phyloP scores from a whole-genome alignment of 2,888 invertebrate genomes.

The Tenodera sinensis region DNA sequence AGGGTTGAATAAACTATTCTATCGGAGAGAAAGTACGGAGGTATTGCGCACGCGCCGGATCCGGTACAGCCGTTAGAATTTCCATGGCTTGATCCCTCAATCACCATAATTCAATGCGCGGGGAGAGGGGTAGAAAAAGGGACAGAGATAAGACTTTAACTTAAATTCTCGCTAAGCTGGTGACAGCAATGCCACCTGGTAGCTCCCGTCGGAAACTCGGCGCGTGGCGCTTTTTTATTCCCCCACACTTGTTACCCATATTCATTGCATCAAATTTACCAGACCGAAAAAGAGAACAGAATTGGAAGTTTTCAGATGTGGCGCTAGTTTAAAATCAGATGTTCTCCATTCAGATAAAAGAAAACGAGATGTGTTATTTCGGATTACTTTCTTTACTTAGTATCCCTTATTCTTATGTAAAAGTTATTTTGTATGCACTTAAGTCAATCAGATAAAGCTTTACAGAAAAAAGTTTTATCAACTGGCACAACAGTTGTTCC shows the following conservation, averaged over 20 bases:
- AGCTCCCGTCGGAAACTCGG: constrained; percentile 17
- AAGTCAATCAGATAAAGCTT: too few relatives aligned
- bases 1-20: neutral
- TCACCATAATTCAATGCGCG: constrained; percentile 16
- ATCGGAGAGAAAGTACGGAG: neutral
- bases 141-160: neutral
- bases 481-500: too few relatives aligned
- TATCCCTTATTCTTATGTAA: too few relatives aligned
- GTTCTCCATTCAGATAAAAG: too few relatives aligned
- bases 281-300: neutral
- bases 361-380: too few relatives aligned
- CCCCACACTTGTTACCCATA: neutral
- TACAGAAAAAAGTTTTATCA: too few relatives aligned
- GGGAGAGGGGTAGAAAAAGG: neutral
- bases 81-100: constrained; percentile 7
- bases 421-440: too few relatives aligned
- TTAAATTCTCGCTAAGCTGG: constrained; percentile 19
- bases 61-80: neutral
- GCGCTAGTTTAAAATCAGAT: too few relatives aligned
- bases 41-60: neutral
- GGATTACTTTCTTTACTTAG: too few relatives aligned
- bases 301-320: neutral
- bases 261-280: neutral
- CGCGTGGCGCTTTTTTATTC: neutral
- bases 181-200: constrained; percentile 16